Evolutionary conservation across 2,113 vertebrate species (phyloP), one percentile per base, ranked within the genome.

Genomic region (Ancistrus triradiatus): DNA sequence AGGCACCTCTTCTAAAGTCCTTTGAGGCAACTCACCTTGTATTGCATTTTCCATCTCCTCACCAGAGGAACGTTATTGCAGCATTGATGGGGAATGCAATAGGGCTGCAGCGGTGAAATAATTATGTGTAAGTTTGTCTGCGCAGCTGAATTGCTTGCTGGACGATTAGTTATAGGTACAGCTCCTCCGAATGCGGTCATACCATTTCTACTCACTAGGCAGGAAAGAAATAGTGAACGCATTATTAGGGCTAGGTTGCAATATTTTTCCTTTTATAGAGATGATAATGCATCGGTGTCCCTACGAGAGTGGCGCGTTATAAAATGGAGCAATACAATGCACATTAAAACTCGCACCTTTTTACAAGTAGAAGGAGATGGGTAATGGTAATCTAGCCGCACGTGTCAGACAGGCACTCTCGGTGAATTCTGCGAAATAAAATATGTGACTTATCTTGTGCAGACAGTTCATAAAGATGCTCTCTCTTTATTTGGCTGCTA

Each of bases 341-440:
- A 68, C 83, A 82, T 87, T 87, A 86, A 88, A 86, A 79, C 80
- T 70, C 71, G 73, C 79, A 81, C 78, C 74, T 83, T 82, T 84
- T 85, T 75, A 85, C 81, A 74, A 71, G 63, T 78, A 78, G 78
- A 78, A 77, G 68, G 78, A 81, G 83, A 85, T 78, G 69, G 51
- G 43, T 74, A 81, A 82, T 76, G 72, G 60, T 82, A 71, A 72
- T 85, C 79, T 75, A 79, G 85, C 77, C 70, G 76, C 74, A 72
- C 74, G 55, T 74, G 81, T 84, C 80, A 79, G 68, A 44, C 66
- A 75, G 74, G 78, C 48, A 17, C 74, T 68, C 68, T 74, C 82
- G 85, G 87, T 87, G 83, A 87, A 87, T 85, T 87, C 81, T 80
- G 79, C n/a, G n/a, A n/a, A n/a, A n/a, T n/a, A n/a, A 83, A 83